Base-by-base conservation (phyloP, 2,888 invertebrate genomes). In the Dynastes hyllus region DNA sequence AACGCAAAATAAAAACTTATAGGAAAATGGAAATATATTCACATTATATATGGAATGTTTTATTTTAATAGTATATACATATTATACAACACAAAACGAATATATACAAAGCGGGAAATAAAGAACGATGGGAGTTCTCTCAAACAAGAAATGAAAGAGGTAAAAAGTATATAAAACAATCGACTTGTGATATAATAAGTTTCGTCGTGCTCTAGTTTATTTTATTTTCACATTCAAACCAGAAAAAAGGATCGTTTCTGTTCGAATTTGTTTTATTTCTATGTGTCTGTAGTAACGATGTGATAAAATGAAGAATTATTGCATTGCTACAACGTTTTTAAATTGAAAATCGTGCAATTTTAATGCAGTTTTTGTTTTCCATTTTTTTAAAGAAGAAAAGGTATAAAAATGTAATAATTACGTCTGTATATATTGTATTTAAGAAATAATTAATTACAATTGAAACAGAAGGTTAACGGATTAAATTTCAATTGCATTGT, bases 131-230 rank as follows among this genome's bases (percentile, higher is more conserved):
- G 22, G 40, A 29, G 63, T 69, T 69, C 27, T 67, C 51, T 40
- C 37, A 75, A 61, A 22, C 45, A 61, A 45, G 61, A 61, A 75
- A 73, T 50, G 29, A 69, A 69, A 50, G 22, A 27, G 22, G 22
- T 11, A 29, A 61, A 29, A 45, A 75, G 55, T 69, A 69, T 51
- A 69, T 69, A 51, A 75, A 75, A 75, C 73, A 75, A 75, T 75
- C 73, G 73, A 75, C 73, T 61, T 75, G 73, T 61, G 73, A 75
- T 75, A 75, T 75, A 27, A 61, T 73, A 75, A 61, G 61, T 75
- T 75, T 58, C 61, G 45, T 75, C 45, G 37, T 75, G 29, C 32
- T 75, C 32, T 75, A 29, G 6, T 75, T 45, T 22, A 51, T 69
- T 51, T 16, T 73, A 55, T 73, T 58, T 73, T 40, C 27, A 22